A percentile compares a stretch with the other conserved stretches of the same genome.
Evolutionary conservation across 2,113 vertebrate genomes (phyloP).

Genomic region (Psophia crepitans): DNA sequence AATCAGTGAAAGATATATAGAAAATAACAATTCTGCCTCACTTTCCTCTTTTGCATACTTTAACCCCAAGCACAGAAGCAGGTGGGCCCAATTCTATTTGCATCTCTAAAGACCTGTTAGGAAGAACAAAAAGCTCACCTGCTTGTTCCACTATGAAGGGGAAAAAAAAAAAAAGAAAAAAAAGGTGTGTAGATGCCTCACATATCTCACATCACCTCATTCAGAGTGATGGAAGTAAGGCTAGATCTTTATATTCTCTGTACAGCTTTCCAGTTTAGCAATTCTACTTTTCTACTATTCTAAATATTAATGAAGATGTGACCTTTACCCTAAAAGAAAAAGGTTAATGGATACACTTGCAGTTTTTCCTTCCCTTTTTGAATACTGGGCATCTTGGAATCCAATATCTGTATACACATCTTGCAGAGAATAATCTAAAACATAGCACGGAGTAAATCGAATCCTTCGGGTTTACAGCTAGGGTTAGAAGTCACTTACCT

Average conservation of each 20-base stretch:
- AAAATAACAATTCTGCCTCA: neutral
- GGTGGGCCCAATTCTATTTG: neutral
- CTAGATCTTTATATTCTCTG: conserved; percentile 17
- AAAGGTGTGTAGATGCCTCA: neutral
- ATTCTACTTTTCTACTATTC: no score
- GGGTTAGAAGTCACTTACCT: conserved; percentile 43
- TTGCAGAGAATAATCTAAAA: conserved; percentile 27
- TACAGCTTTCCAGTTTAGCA: conserved; percentile 37
- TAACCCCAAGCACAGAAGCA: neutral
- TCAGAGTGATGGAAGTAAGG: neutral
- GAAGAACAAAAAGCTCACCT: neutral
- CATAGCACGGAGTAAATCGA: conserved; percentile 6
- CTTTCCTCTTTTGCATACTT: neutral
- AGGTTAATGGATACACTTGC: conserved; percentile 72
- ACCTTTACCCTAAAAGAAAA: conserved; percentile 66
- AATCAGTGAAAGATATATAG: neutral
- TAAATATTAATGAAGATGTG: conserved; percentile 72
- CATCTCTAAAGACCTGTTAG: neutral
- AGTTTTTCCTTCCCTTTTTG: conserved; percentile 32
- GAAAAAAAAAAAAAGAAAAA: neutral
- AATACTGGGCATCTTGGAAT: conserved; percentile 39
- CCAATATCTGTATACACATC: conserved; percentile 4
- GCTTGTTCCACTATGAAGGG: neutral
- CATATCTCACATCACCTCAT: neutral
- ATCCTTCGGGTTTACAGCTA: conserved; percentile 27